Evolutionary conservation across 2,888 invertebrate species (phyloP).

Genomic region (Disparrhopalites patrizii): DNA sequence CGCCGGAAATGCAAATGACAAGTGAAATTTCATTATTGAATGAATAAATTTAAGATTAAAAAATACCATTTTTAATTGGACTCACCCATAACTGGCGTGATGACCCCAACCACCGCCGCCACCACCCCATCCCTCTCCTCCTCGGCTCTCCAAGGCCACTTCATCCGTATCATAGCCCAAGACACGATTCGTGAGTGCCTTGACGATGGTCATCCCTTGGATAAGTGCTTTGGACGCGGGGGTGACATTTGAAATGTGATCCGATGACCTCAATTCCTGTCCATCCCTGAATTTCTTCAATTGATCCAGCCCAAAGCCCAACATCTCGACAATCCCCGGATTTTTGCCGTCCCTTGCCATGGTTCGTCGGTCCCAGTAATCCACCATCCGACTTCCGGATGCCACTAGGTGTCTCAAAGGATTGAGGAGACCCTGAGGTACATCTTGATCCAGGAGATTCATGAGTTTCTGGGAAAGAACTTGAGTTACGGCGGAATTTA

Average conservation of each 20-base stretch:
- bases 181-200: constrained; percentile 46
- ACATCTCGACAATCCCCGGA: constrained; percentile 46
- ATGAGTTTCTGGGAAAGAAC: constrained; percentile 47
- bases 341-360: constrained; percentile 45
- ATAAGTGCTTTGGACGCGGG: constrained; percentile 46
- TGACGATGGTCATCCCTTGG: constrained; percentile 47
- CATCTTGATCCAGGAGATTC: constrained; percentile 46
- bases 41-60: too few relatives aligned
- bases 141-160: constrained; percentile 42
- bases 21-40: too few relatives aligned
- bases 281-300: constrained; percentile 48
- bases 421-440: constrained; percentile 43
- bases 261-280: constrained; percentile 35
- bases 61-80: too few relatives aligned
- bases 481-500: constrained; percentile 46
- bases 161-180: constrained; percentile 47
- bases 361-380: constrained; percentile 46
- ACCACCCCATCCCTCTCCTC: constrained; percentile 43
- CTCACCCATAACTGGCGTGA: constrained; percentile 47
- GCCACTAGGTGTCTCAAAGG: constrained; percentile 47
- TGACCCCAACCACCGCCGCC: constrained; percentile 39
- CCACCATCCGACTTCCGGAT: constrained; percentile 47
- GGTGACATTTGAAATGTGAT: constrained; percentile 42
- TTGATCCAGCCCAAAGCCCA: constrained; percentile 47
- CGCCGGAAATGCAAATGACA: too few relatives aligned